Conservation (phyloP, 1,140 invertebrate genomes). For the Fopius arisanus region DNA sequence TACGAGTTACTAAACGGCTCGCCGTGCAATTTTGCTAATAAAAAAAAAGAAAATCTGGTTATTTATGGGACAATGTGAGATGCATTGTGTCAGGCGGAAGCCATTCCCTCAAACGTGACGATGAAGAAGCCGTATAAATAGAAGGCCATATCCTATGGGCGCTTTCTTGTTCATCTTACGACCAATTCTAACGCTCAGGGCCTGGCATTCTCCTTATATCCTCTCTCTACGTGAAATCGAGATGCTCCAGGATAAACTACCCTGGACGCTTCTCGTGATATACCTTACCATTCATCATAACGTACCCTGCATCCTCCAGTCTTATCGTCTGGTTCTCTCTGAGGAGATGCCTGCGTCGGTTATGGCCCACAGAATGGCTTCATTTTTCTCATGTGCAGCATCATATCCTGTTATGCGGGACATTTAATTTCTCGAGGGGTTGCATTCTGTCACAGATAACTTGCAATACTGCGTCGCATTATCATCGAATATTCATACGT, state of each 20-base stretch:
- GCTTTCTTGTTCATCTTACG: neutral
- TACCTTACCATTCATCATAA: constrained; percentile 1
- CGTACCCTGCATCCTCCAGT: neutral
- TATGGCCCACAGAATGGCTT: neutral
- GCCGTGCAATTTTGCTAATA: no score
- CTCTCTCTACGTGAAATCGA: neutral
- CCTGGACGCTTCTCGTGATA: neutral
- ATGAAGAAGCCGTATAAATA: constrained; percentile 5
- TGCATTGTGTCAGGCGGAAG: neutral
- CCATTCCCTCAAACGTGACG: neutral
- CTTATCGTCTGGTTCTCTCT: neutral
- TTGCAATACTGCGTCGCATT: neutral
- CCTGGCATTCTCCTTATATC: neutral
- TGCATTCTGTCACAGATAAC: neutral
- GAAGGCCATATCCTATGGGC: constrained; percentile 2
- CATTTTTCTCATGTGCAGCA: constrained; percentile 5
- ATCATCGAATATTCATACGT: neutral
- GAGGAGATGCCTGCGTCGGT: neutral
- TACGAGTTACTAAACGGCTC: no score
- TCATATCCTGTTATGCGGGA: neutral
- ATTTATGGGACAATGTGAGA: neutral
- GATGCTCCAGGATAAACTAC: neutral
- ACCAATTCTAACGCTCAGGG: neutral
- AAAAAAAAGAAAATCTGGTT: no score
- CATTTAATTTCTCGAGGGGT: constrained; percentile 11